These are phyloP conservation scores for Spilogale gracilis DNA, from an alignment of 2,113 vertebrate species.

Conservation along the genomic window DNA sequence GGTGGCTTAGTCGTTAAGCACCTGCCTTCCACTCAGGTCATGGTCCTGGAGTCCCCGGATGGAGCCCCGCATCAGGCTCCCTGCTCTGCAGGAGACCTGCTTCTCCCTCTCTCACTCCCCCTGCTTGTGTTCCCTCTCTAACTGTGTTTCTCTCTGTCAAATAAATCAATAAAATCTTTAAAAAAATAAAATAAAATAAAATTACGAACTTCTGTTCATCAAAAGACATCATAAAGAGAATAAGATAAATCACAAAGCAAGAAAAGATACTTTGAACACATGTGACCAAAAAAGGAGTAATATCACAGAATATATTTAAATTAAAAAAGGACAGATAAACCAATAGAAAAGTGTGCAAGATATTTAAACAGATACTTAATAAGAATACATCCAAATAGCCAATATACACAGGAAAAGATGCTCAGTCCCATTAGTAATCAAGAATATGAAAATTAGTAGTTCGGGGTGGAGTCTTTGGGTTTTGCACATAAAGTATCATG, in stretches of 20 bases:
- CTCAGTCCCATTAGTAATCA: background rate
- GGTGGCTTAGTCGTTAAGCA: too few relatives aligned
- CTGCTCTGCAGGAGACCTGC: too few relatives aligned
- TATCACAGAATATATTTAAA: background rate
- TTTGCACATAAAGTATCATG: too few relatives aligned
- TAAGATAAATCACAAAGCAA: background rate
- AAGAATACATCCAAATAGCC: background rate
- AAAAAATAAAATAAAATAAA: background rate
- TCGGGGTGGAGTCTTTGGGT: too few relatives aligned
- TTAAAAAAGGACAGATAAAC: background rate
- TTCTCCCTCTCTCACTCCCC: too few relatives aligned
- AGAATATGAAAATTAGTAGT: background rate
- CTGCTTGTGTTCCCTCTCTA: too few relatives aligned
- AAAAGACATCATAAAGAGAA: background rate
- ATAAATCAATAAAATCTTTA: too few relatives aligned
- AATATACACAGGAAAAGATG: background rate
- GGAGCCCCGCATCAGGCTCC: too few relatives aligned
- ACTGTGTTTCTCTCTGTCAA: too few relatives aligned
- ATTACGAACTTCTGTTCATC: background rate
- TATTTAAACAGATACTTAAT: background rate
- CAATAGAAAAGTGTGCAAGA: background rate
- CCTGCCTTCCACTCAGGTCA: too few relatives aligned
- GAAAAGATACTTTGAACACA: background rate
- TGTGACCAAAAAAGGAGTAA: background rate
- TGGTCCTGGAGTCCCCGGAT: too few relatives aligned